Evolutionary conservation across 2,797 vertebrate species (phyloP), one percentile per base, ranked within the genome.

Genomic region (Lutjanus argentimaculatus): DNA sequence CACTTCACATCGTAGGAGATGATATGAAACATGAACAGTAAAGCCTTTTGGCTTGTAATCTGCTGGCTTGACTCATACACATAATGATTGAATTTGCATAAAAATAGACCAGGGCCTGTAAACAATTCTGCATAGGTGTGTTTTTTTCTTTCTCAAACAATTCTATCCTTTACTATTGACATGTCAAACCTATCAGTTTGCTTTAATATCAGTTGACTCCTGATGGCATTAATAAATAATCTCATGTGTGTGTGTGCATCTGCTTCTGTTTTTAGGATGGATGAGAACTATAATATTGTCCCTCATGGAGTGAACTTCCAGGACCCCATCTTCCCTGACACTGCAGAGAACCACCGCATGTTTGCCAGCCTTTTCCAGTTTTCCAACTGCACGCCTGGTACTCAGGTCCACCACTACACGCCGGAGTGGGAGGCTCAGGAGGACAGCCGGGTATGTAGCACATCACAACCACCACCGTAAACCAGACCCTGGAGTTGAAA

Each of bases 231-330:
- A 69, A 15, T n/a, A 46, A 11, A 52, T 8, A 14, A 30, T 66
- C 52, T 61, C 0, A 17, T 55, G 10, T 67, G 42, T 40, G 16
- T 73, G 10, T 42, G 19, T 53, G 13, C 16, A 53, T 76, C 40
- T 79, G 25, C 19, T n/a, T 45, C 16, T 77, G 46, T 74, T 80
- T 69, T 77, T 17, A 97, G 97, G 88, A 96, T 97, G 96, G 96
- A 97, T 84, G 96, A 97, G 83, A 95, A 97, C 92, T 96, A 96
- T 88, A 97, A 95, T 56, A 96, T 97, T 52, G 87, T 97, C 67
- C 97, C 96, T 21, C 96, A 97, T 13, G 96, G 96, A 52, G 96
- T 97, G 43, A 97, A 97, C 91, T 97, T 96, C 89, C 96, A 97
- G 92, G 96, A 97, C 75, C 91, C 96, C 70, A 96, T 97, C 69